phyloP scores from a whole-genome alignment of 2,113 vertebrate species.

The Emydura subglobosa region DNA sequence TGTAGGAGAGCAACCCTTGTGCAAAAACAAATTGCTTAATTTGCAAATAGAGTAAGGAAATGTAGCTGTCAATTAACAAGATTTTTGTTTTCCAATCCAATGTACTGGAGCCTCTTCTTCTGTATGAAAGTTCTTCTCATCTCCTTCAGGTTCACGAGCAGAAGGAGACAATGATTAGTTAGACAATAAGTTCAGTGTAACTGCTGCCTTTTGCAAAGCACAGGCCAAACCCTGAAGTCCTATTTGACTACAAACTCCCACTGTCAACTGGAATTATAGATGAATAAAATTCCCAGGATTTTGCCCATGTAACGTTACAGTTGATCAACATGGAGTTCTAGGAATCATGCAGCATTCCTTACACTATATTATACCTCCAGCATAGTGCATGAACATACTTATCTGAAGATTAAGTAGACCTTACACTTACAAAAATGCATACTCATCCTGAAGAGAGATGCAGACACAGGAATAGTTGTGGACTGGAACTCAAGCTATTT shows the following conservation, averaged over 20 bases:
- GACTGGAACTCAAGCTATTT: constrained; percentile 59
- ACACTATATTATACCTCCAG: constrained; percentile 64
- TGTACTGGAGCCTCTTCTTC: background rate
- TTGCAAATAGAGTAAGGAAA: background rate
- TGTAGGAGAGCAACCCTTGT: background rate
- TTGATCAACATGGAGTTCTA: constrained; percentile 27
- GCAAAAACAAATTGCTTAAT: background rate
- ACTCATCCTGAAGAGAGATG: constrained; percentile 46
- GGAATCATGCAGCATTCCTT: constrained; percentile 43
- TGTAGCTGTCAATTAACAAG: background rate
- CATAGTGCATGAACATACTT: constrained; percentile 21
- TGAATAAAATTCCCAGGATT: constrained; percentile 34
- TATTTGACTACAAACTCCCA: constrained; percentile 20
- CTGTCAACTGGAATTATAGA: constrained; percentile 55
- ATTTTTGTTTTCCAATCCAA: background rate
- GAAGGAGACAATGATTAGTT: constrained; percentile 33
- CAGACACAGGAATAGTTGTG: constrained; percentile 45
- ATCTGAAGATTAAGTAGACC: constrained; percentile 58
- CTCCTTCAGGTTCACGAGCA: background rate
- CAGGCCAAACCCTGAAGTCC: background rate
- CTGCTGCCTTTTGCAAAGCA: constrained; percentile 31
- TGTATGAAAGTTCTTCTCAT: constrained; percentile 21
- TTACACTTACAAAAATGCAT: constrained; percentile 36
- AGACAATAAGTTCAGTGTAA: background rate
- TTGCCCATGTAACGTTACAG: constrained; percentile 61